Evolutionary conservation across 2,113 vertebrate genomes (phyloP).

Genomic region (Trematomus loennbergii): DNA sequence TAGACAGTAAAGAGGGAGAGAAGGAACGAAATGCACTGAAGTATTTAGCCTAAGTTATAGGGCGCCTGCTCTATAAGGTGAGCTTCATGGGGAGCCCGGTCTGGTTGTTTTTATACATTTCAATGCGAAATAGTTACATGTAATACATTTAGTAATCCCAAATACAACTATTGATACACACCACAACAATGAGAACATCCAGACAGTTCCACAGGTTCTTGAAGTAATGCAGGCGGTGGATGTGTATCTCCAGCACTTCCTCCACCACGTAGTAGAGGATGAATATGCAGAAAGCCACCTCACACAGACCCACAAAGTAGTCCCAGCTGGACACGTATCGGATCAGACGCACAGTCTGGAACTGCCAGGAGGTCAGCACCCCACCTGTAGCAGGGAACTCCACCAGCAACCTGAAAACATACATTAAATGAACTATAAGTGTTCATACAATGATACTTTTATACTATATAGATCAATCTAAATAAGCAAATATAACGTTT

Average conservation of each 20-base stretch:
- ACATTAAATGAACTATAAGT: background rate
- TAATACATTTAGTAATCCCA: background rate
- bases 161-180: conserved; percentile 70
- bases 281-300: conserved; percentile 95
- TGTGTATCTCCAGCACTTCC: conserved; percentile 93
- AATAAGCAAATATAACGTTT: background rate
- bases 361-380: conserved; percentile 92
- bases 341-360: conserved; percentile 93
- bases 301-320: conserved; percentile 93
- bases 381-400: conserved; percentile 98
- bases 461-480: background rate
- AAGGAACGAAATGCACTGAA: no score
- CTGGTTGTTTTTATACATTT: no score
- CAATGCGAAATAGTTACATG: no score
- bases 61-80: no score
- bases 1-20: no score
- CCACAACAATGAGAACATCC: conserved; percentile 92
- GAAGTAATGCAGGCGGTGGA: conserved; percentile 94
- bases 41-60: no score
- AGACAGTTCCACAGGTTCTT: conserved; percentile 96
- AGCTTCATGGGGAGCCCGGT: no score
- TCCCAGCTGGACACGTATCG: conserved; percentile 92
- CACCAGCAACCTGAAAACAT: conserved; percentile 88
- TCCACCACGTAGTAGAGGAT: conserved; percentile 96
- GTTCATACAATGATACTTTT: background rate